phyloP scores from a whole-genome alignment of 2,797 vertebrate species.

The Rhyacichthys aspro region DNA sequence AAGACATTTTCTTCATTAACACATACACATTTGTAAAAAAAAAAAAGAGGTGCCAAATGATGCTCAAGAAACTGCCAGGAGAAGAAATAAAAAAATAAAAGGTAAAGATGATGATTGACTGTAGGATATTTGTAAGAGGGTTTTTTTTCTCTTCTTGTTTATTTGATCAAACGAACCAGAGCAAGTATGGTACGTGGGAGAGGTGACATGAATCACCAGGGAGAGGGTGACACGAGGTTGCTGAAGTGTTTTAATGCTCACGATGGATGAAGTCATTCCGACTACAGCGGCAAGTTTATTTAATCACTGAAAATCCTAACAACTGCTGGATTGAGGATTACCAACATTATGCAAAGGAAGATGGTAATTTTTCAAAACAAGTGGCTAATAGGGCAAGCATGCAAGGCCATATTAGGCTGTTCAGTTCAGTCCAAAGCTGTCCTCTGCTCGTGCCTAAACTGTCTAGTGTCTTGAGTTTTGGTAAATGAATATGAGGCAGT shows the following conservation, averaged over 20 bases:
- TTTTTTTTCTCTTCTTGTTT: constrained; percentile 33
- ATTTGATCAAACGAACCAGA: constrained; percentile 51
- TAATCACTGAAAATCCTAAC: too few species aligned
- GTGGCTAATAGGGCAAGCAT: too few species aligned
- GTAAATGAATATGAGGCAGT: too few species aligned
- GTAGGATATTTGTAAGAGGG: constrained; percentile 24
- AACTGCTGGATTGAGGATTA: too few species aligned
- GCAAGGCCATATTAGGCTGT: too few species aligned
- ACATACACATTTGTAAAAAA: neutral
- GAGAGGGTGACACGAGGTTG: constrained; percentile 44
- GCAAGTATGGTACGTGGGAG: constrained; percentile 57
- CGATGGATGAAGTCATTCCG: constrained; percentile 36
- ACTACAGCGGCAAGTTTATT: constrained; percentile 19
- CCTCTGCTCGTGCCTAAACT: too few species aligned
- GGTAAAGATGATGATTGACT: constrained; percentile 24
- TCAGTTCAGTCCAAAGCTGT: too few species aligned
- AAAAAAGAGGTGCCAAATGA: neutral
- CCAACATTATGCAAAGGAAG: too few species aligned
- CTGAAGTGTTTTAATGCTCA: constrained; percentile 34
- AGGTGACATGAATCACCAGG: constrained; percentile 58
- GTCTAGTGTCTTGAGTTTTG: too few species aligned
- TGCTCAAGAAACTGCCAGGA: neutral
- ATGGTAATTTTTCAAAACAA: too few species aligned
- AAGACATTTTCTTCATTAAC: neutral
- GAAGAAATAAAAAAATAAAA: neutral